Evolutionary conservation across 2,888 invertebrate genomes (phyloP), one percentile per base, ranked within the genome.

Genomic region (Nymphalis urticae): DNA sequence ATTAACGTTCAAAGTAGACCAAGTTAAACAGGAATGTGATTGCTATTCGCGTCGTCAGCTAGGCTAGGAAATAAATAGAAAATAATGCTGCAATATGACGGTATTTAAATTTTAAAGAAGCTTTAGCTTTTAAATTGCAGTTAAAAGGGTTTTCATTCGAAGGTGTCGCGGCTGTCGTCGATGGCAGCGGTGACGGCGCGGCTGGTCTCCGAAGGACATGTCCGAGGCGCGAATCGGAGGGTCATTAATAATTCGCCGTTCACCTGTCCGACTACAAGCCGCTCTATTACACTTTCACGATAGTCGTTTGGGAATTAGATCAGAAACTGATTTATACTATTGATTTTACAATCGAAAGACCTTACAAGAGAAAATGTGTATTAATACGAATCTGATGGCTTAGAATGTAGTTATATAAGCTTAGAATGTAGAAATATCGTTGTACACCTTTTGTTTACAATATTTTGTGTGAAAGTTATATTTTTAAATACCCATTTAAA

Each of bases 241-340:
- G 75, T 80, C 83, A 85, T 89, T 85, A 86, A 87, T 89, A 84
- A 86, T 84, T 78, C 77, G 70, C 73, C 69, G 62, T 72, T 82
- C 88, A 89, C 85, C 86, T 87, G 87, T 78, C 80, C 72, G 77
- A 76, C 83, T 82, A 75, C 81, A 81, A 74, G 75, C 74, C 73
- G 63, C 66, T 73, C 76, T 75, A 76, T 77, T 81, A 84, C 81
- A 74, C 71, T 70, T 73, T 71, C 71, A 73, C 71, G 68, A 60
- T 66, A 64, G 47, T 68, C 68, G 66, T 68, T 62, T 64, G 68
- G 66, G 66, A 68, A 71, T 68, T 64, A 66, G 68, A 71, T 72
- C 68, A 66, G 64, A 66, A 66, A 71, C 62, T 71, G 68, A 72
- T 71, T 70, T 68, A 64, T 72, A 59, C 61, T 56, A 68, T 64